Percentiles rank a stretch among this genome's conserved stretches.
These are phyloP conservation scores for Rhodeus uyekii DNA, from an alignment of 2,797 vertebrate species.

Conservation along the genomic window DNA sequence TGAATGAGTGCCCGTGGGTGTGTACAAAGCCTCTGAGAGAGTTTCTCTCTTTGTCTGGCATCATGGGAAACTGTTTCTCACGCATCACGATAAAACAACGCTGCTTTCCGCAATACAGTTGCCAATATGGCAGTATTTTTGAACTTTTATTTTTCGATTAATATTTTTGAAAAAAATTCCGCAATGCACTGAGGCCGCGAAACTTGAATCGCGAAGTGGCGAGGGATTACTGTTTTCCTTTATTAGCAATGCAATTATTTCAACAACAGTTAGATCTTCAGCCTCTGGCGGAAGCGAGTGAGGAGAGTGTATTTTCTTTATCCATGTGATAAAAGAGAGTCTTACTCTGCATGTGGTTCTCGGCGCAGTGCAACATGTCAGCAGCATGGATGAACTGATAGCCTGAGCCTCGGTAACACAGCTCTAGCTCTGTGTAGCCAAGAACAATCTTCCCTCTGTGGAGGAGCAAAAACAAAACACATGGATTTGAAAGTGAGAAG, in stretches of 20 bases:
- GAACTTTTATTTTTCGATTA: no score
- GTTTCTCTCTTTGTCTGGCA: no score
- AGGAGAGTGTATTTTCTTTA: neutral
- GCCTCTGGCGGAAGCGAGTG: neutral
- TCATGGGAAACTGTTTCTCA: no score
- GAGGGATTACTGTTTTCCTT: no score
- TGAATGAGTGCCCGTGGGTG: no score
- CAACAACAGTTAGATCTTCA: neutral
- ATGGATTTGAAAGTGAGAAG: neutral
- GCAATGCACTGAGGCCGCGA: no score
- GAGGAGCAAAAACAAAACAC: neutral
- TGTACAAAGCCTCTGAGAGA: no score
- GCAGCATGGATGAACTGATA: conserved; percentile 87
- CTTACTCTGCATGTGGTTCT: conserved; percentile 85
- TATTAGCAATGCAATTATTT: neutral
- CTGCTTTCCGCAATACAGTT: no score
- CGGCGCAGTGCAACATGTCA: conserved; percentile 86
- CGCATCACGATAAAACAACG: no score
- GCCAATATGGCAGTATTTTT: no score
- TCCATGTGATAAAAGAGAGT: conserved; percentile 4
- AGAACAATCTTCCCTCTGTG: conserved; percentile 80
- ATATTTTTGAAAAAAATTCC: no score
- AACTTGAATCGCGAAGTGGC: no score
- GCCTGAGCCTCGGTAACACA: conserved; percentile 79
- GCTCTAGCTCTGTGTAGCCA: conserved; percentile 83